Conservation (phyloP, 1,140 invertebrate species). For the Leptoteleia sp. region DNA sequence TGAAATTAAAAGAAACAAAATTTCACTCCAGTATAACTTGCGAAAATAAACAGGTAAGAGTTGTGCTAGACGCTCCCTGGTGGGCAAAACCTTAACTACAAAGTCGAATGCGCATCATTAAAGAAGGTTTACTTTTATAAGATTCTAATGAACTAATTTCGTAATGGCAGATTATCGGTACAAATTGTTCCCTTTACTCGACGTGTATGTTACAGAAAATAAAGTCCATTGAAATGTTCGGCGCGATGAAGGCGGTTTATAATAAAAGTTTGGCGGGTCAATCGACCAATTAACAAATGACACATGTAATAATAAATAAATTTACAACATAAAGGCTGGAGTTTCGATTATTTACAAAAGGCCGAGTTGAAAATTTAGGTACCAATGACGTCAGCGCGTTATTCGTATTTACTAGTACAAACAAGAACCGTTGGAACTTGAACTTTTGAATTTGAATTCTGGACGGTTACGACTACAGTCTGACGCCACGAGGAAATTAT, state of each 20-base stretch:
- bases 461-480: constrained; percentile 12
- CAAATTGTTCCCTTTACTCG: too few relatives aligned
- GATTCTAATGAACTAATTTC: too few relatives aligned
- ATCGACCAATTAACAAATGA: constrained; percentile 37
- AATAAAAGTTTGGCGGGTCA: background rate
- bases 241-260: constrained; percentile 14
- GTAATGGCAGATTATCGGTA: too few relatives aligned
- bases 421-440: background rate
- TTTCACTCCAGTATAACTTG: too few relatives aligned
- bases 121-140: too few relatives aligned
- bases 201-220: constrained; percentile 44
- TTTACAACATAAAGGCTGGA: constrained; percentile 29
- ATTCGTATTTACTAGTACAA: background rate
- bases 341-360: constrained; percentile 32
- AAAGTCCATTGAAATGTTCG: constrained; percentile 40
- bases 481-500: constrained; percentile 16
- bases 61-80: too few relatives aligned
- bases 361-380: background rate
- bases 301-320: constrained; percentile 49
- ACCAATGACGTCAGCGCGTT: background rate
- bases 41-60: too few relatives aligned
- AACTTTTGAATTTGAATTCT: constrained; percentile 17
- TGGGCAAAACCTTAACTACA: too few relatives aligned
- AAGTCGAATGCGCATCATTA: too few relatives aligned
- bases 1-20: too few relatives aligned